phyloP scores from a whole-genome alignment of 2,888 invertebrate species.

The Macaria liturata region DNA sequence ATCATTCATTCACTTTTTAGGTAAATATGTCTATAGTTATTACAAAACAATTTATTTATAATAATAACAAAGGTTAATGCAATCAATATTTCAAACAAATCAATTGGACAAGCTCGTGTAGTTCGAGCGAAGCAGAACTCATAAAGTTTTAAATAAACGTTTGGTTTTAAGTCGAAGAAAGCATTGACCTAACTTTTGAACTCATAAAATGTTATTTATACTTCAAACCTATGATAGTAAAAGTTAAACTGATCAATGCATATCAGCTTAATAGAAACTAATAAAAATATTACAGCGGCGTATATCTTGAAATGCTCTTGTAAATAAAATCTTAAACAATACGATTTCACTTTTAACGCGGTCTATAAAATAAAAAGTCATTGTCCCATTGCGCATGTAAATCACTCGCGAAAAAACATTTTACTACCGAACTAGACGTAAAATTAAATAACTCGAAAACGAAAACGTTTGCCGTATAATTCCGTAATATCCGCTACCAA shows the following conservation, averaged over 20 bases:
- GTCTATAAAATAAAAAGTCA: slow-evolving; percentile 13
- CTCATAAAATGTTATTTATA: slow-evolving; percentile 29
- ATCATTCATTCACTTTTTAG: no score
- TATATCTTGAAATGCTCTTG: neutral
- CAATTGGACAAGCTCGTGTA: no score
- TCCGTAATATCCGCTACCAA: slow-evolving; percentile 48
- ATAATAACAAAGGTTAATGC: no score
- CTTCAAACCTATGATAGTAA: slow-evolving; percentile 33
- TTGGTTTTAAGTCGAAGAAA: slow-evolving; percentile 24
- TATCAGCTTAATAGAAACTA: neutral
- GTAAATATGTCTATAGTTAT: no score
- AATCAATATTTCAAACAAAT: no score
- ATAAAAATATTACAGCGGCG: neutral
- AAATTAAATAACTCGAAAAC: slow-evolving; percentile 50
- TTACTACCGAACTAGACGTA: slow-evolving; percentile 28
- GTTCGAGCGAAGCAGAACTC: neutral
- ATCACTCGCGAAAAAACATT: slow-evolving; percentile 11
- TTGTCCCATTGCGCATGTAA: slow-evolving; percentile 7
- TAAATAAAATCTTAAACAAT: no score
- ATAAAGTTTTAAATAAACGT: slow-evolving; percentile 14
- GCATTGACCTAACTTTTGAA: slow-evolving; percentile 24
- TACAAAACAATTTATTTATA: no score
- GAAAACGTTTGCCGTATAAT: slow-evolving; percentile 45
- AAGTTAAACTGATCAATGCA: slow-evolving; percentile 16
- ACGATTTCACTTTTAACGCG: neutral